Base-by-base conservation (phyloP, 1,140 invertebrate genomes). In the Patella vulgata region DNA sequence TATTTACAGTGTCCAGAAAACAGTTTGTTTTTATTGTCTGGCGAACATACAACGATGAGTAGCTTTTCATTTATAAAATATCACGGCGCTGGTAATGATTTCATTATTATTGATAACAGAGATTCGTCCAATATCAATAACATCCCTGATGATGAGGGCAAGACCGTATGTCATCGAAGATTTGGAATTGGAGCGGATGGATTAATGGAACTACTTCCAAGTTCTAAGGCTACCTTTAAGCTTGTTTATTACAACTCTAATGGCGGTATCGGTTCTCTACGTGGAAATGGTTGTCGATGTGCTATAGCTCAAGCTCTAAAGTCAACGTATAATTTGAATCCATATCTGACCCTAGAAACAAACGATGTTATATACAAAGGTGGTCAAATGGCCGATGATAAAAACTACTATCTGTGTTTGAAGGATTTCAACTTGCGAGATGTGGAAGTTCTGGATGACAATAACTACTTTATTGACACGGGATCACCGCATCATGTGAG, bases 11-110 rank as follows among this genome's bases (percentile, higher is more conserved):
- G n/a, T n/a, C n/a, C n/a, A n/a, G n/a, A n/a, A n/a, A n/a, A n/a
- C n/a, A n/a, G n/a, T n/a, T n/a, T n/a, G n/a, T n/a, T n/a, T n/a
- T n/a, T n/a, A n/a, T n/a, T n/a, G n/a, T n/a, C n/a, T n/a, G n/a
- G n/a, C n/a, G n/a, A n/a, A n/a, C n/a, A n/a, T n/a, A n/a, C n/a
- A n/a, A n/a, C n/a, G n/a, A n/a, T n/a, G n/a, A n/a, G n/a, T n/a
- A n/a, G n/a, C n/a, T n/a, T n/a, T n/a, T n/a, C n/a, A n/a, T 70
- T 70, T 50, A 63, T 61, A 25, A 70, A 73, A 53, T 73, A 65
- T 47, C 54, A 70, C 39, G 67, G 61, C 21, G 51, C 56, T 17
- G 67, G 68, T 47, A 68, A 70, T 43, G 67, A 73, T 36, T 67
- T 70, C 36, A 55, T 70, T 12, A 12, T 59, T 30, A 9, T 70